Evolutionary conservation across 2,113 vertebrate species (phyloP).

Genomic region (Dromas ardeola): DNA sequence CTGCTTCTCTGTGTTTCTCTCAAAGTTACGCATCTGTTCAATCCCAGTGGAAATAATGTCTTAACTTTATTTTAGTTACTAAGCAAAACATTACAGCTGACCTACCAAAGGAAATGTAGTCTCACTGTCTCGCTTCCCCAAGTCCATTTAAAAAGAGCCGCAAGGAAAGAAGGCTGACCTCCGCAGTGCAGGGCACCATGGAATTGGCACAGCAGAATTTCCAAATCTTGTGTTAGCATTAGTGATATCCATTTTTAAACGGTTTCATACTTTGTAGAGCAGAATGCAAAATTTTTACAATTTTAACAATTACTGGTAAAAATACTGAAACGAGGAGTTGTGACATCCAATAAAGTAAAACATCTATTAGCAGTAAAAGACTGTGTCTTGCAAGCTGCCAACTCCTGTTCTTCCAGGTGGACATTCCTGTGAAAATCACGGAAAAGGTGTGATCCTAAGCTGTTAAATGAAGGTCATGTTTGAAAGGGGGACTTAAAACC

Average conservation of each 20-base stretch:
- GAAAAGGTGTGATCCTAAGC: neutral
- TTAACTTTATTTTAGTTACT: slow-evolving; percentile 34
- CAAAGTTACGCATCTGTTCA: neutral
- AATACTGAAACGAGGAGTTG: neutral
- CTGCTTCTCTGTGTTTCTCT: neutral
- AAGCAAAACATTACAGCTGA: slow-evolving; percentile 41
- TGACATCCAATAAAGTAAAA: neutral
- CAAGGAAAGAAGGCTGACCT: neutral
- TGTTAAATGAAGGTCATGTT: neutral
- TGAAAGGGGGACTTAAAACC: neutral
- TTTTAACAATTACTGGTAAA: neutral
- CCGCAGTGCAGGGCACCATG: neutral
- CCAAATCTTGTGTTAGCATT: neutral
- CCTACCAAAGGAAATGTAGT: neutral
- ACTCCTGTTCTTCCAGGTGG: neutral
- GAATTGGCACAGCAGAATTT: neutral
- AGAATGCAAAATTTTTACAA: neutral
- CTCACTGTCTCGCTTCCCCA: neutral
- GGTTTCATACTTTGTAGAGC: neutral
- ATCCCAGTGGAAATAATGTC: slow-evolving; percentile 8
- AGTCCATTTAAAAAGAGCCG: neutral
- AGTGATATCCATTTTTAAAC: neutral
- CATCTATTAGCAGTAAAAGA: neutral
- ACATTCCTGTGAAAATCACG: neutral
- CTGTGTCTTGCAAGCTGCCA: neutral